Evolutionary conservation across 53 echinoderm and acorn worm genomes (phyloP).

Genomic region (Holothuria scabra): DNA sequence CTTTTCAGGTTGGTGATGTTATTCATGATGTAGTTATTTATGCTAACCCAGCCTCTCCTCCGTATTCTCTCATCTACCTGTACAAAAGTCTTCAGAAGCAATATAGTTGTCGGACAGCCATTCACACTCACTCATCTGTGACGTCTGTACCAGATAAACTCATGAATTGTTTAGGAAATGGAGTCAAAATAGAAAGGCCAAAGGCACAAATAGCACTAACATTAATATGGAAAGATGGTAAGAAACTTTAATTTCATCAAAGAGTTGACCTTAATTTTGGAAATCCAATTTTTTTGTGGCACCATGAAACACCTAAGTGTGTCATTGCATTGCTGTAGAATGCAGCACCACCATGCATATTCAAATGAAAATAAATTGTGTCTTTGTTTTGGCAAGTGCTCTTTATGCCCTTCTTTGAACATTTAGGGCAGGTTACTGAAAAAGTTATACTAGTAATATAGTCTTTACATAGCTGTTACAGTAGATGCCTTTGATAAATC

Average conservation of each 20-base stretch:
- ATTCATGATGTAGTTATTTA: conserved; percentile 91
- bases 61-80: conserved; percentile 73
- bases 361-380: too few relatives aligned
- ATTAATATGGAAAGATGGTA: conserved; percentile 97
- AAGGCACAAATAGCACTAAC: conserved; percentile 83
- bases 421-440: too few relatives aligned
- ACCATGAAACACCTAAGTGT: too few relatives aligned
- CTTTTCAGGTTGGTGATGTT: conserved; percentile 49
- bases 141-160: conserved; percentile 62
- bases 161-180: conserved; percentile 70
- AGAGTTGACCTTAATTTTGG: too few relatives aligned
- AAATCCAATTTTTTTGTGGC: too few relatives aligned
- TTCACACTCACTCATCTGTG: conserved; percentile 88
- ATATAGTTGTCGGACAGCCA: conserved; percentile 66
- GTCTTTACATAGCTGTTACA: too few relatives aligned
- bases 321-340: too few relatives aligned
- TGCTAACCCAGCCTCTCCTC: conserved; percentile 86
- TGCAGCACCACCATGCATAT: too few relatives aligned
- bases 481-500: too few relatives aligned
- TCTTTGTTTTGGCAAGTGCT: too few relatives aligned
- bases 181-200: conserved; percentile 45
- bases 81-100: conserved; percentile 73
- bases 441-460: too few relatives aligned
- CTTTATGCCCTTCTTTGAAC: too few relatives aligned
- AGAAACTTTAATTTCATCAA: background rate